Evolutionary conservation across 2,797 vertebrate species (phyloP).

Genomic region (Galaxias olidus): DNA sequence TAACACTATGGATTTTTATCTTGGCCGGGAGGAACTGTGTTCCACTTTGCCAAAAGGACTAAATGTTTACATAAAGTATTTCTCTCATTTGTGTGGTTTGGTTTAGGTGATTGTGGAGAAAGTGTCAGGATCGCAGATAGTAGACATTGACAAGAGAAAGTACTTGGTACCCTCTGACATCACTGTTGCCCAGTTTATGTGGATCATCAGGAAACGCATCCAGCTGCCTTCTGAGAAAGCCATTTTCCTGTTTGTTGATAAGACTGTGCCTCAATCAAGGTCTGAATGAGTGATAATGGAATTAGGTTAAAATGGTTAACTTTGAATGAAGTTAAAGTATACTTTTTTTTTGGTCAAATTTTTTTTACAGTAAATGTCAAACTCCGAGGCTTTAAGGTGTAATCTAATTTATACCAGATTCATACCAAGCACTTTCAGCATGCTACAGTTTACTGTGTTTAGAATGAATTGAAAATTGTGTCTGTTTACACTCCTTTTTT

Average conservation of each 20-base stretch:
- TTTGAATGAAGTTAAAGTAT: not conserved
- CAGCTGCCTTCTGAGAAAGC: constrained; percentile 98
- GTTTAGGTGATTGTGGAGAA: constrained; percentile 96
- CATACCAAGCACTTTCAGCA: no score
- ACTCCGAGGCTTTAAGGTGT: no score
- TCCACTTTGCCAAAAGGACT: not conserved
- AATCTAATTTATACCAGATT: no score
- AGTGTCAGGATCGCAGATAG: constrained; percentile 96
- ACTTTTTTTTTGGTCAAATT: not conserved
- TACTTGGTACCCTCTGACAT: constrained; percentile 98
- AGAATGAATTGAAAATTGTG: not conserved
- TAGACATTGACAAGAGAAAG: constrained; percentile 98
- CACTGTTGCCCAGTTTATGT: constrained; percentile 99
- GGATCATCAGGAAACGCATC: constrained; percentile 99
- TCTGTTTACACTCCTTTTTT: constrained; percentile 25
- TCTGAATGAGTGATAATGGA: no score
- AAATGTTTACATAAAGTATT: not conserved
- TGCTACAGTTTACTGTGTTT: not conserved
- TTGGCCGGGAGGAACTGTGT: not conserved
- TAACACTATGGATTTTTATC: constrained; percentile 18
- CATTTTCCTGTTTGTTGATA: constrained; percentile 98
- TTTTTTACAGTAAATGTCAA: not conserved
- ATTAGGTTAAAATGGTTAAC: not conserved
- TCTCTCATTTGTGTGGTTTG: not conserved
- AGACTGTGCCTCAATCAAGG: constrained; percentile 98